Conservation (phyloP, 2,113 vertebrate species). For the Cairina moschata region DNA sequence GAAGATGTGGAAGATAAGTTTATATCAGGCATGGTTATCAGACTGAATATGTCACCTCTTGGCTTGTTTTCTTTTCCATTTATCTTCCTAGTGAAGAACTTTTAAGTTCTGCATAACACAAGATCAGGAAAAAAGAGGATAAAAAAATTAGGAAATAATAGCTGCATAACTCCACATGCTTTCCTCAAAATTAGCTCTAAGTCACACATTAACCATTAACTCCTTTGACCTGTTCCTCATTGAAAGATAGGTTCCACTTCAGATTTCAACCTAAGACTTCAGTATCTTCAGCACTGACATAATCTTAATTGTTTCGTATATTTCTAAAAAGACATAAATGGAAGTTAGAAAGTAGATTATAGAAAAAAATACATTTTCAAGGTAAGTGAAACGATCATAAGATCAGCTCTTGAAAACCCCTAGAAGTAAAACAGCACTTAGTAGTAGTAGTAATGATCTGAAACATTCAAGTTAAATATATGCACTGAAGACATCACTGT, state of each 20-base stretch:
- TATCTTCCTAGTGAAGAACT: neutral
- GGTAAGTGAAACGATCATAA: slow-evolving; percentile 36
- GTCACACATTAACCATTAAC: slow-evolving; percentile 70
- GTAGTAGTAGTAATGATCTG: slow-evolving; percentile 24
- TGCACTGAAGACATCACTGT: neutral
- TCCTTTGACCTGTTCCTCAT: slow-evolving; percentile 63
- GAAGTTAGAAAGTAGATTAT: slow-evolving; percentile 21
- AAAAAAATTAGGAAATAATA: neutral
- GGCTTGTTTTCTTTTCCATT: slow-evolving; percentile 7
- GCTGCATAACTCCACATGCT: neutral
- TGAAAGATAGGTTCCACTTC: slow-evolving; percentile 45
- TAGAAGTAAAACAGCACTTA: slow-evolving; percentile 4
- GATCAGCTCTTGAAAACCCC: slow-evolving; percentile 18
- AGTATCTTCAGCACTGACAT: slow-evolving; percentile 49
- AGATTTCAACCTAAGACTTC: slow-evolving; percentile 63
- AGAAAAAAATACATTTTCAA: slow-evolving; percentile 28
- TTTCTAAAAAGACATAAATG: slow-evolving; percentile 24
- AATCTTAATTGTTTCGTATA: slow-evolving; percentile 55
- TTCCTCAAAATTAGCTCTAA: slow-evolving; percentile 50
- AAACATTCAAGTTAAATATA: slow-evolving; percentile 48
- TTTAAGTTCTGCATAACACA: neutral
- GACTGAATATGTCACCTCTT: neutral
- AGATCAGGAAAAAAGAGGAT: neutral
- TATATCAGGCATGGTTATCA: neutral
- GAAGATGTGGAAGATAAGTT: neutral